Base-by-base conservation (phyloP, 2,888 invertebrate species). In the Glyphotaelius pellucidus region DNA sequence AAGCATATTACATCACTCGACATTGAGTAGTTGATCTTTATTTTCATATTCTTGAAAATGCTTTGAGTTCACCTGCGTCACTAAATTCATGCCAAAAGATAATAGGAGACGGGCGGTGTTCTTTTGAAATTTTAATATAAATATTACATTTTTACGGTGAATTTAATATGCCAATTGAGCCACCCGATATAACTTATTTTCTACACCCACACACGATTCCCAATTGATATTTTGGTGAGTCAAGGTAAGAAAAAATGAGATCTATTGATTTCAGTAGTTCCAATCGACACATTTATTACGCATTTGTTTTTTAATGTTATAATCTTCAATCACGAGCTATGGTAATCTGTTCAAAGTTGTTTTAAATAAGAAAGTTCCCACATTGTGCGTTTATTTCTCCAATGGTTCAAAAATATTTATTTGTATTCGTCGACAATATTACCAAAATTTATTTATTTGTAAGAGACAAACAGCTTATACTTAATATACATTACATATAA, bases 101-200 rank as follows among this genome's bases (percentile, higher is more conserved):
- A 87, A 87, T 31, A 52, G 7, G 87, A 87, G 67, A 87, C 15
- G 87, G 3, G 87, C 87, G 87, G 67, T 31, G 31, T 87, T 87
- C 87, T 52, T 87, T 87, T 87, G 87, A 87, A 87, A 52, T 52
- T 32, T 67, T 14, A 87, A 87, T 67, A 87, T 67, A 25, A 67
- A 67, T 52, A 32, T 87, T 9, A 87, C 25, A 67, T 87, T 87
- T 87, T 52, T 35, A 32, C 19, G 25, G 67, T n/a, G 87, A 87
- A 67, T 67, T 81, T 67, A 67, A 67, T 25, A 67, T 25, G 9
- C 67, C 67, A 67, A 67, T 67, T 67, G 67, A n/a, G 67, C 25
- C 25, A 7, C 67, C 25, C 67, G 67, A 67, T 67, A n/a, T n/a
- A 67, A 67, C 67, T 67, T 67, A 0, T 67, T 67, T 67, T 67